Conservation (phyloP, 2,113 vertebrate genomes). For the Mastomys natalensis region DNA sequence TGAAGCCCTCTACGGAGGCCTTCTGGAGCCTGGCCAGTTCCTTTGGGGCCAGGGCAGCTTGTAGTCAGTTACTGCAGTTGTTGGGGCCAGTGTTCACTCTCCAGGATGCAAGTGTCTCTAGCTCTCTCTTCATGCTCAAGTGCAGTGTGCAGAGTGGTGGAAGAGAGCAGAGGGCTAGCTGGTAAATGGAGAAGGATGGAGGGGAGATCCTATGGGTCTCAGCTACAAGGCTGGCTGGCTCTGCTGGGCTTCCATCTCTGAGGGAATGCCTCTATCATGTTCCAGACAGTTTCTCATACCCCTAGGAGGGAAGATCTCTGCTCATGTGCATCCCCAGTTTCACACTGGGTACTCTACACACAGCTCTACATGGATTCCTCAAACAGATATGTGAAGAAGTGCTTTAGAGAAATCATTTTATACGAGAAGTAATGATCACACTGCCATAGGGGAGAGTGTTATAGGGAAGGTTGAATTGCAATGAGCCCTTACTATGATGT, state of each 20-base stretch:
- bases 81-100: neutral
- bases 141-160: too few species aligned
- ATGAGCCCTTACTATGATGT: neutral
- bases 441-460: too few species aligned
- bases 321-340: neutral
- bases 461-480: neutral
- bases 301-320: fast-evolving
- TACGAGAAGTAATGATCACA: neutral
- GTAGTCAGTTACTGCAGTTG: neutral
- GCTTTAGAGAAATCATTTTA: neutral
- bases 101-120: neutral
- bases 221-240: neutral
- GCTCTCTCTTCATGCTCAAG: neutral
- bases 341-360: neutral
- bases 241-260: neutral
- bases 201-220: neutral
- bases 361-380: neutral
- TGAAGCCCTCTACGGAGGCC: neutral
- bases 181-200: neutral
- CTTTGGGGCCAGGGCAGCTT: neutral
- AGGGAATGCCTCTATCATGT: fast-evolving
- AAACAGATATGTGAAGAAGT: neutral
- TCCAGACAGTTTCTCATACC: neutral
- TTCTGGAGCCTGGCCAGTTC: neutral
- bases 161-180: neutral